Evolutionary conservation across 2,113 vertebrate species (phyloP).

Genomic region (Gallinago jamesoni): DNA sequence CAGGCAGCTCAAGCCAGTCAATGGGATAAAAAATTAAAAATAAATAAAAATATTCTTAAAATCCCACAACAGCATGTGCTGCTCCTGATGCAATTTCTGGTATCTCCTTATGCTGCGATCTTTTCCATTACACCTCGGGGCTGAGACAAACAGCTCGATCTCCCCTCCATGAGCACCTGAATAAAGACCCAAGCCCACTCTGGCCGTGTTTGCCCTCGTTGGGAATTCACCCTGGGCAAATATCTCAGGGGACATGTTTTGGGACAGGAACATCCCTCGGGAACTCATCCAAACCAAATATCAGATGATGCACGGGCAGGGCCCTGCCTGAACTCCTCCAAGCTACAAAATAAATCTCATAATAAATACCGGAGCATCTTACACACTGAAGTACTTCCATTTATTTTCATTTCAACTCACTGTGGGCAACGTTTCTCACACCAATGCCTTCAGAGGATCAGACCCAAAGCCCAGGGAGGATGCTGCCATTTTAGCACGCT

Average conservation of each 20-base stretch:
- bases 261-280: not conserved
- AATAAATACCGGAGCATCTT: not conserved
- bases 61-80: fast-evolving
- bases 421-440: not conserved
- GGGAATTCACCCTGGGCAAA: not conserved
- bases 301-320: not conserved
- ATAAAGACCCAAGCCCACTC: not conserved
- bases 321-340: not conserved
- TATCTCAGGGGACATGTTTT: not conserved
- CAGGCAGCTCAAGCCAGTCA: not conserved
- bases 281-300: not conserved
- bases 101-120: not conserved
- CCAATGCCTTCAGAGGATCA: not conserved
- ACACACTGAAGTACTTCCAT: not conserved
- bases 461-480: not conserved
- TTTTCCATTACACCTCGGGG: not conserved
- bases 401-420: not conserved
- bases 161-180: not conserved
- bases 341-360: not conserved
- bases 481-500: not conserved
- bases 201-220: not conserved
- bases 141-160: not conserved
- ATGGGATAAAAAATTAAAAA: not conserved
- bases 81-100: not conserved
- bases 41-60: not conserved